Base-by-base conservation (phyloP, 64 coral and sea anemone species). In the Stichodactyla helianthus region DNA sequence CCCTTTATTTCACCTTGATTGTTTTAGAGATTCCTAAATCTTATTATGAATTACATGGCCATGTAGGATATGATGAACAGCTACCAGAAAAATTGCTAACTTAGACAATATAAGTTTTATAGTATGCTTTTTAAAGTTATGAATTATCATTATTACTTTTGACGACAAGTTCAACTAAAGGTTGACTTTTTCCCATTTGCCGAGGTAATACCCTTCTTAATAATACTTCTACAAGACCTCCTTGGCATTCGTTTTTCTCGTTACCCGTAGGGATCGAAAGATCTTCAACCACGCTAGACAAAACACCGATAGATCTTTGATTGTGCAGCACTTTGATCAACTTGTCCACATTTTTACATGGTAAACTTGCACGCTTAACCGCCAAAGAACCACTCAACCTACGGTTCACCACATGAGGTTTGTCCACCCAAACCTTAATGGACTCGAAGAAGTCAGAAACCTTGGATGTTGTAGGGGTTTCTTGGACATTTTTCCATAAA, bases 361-460 rank as follows among this genome's bases (percentile, higher is more conserved):
- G 11, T 61, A 88, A 54, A 82, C 51, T 62, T 31, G 83, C 67
- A 82, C 61, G 87, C 67, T 89, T 79, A 7, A 98, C 35, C 11
- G 86, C 55, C 62, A 89, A 77, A 5, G 92, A 87, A 52, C 95
- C 95, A 78, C 57, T 87, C 52, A 98, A 51, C 54, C 95, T 85
- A 62, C 95, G 92, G 81, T 98, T 98, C 5, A 98, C 85, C 51
- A 98, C 95, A 10, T 98, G 92, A 54, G 95, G 95, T 18, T 91
- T 98, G 61, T 98, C 95, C 62, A 94, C 85, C 95, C 95, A 98
- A 26, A 98, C 90, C 79, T 92, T 64, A 19, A 94, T 6, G 17
- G 95, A 89, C 18, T 86, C 89, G 27, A 90, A 76, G 82, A 98
- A 98, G 44, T 87, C 78, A 51, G 20, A 12, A 55, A 91, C 54